phyloP scores from a whole-genome alignment of 1,140 invertebrate genomes.

The Metopolophium dirhodum region DNA sequence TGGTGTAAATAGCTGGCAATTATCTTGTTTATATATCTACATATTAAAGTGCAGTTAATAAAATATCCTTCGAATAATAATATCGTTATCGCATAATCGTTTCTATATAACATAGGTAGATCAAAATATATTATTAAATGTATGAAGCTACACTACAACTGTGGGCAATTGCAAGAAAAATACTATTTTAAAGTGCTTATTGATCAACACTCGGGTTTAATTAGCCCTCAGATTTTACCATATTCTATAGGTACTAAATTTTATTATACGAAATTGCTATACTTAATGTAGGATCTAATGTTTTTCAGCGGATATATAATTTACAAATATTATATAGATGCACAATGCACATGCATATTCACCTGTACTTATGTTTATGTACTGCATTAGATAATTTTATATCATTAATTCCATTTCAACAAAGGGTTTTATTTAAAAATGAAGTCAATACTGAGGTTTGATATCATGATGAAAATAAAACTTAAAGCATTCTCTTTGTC shows the following conservation, averaged over 20 bases:
- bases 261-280: neutral
- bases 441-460: no score
- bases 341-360: neutral
- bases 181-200: neutral
- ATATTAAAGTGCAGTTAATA: neutral
- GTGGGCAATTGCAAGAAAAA: neutral
- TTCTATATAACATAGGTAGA: no score
- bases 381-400: neutral
- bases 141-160: neutral
- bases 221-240: neutral
- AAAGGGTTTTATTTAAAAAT: neutral
- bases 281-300: neutral
- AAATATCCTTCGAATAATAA: neutral
- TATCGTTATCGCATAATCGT: neutral
- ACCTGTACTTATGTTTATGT: neutral
- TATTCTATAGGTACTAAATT: neutral
- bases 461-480: no score
- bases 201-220: neutral
- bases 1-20: no score
- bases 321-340: neutral
- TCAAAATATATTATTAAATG: neutral
- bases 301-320: neutral
- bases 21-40: no score
- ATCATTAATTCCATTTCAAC: neutral
- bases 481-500: no score